Conservation (phyloP, 2,113 vertebrate genomes). For the Shinisaurus crocodilurus region DNA sequence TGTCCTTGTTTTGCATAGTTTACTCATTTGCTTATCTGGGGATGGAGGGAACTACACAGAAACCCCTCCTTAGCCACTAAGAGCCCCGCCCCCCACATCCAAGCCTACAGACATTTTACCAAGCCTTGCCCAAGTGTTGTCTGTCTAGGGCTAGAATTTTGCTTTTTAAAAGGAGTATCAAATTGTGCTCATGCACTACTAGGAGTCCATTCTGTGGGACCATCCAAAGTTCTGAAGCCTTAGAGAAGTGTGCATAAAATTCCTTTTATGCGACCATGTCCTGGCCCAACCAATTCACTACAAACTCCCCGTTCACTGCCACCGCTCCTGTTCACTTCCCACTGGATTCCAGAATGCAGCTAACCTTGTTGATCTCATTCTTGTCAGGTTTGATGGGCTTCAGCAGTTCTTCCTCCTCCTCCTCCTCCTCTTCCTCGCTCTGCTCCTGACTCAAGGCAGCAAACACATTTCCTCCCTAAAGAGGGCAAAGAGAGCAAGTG, state of each 20-base stretch:
- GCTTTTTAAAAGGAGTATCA: background rate
- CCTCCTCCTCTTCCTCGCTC: constrained; percentile 75
- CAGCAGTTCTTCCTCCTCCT: constrained; percentile 36
- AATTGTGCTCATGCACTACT: background rate
- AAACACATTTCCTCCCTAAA: constrained; percentile 87
- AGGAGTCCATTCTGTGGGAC: background rate
- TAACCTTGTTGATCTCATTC: constrained; percentile 69
- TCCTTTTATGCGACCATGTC: too few species aligned
- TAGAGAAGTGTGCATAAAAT: background rate
- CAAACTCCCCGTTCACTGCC: background rate
- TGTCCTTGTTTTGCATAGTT: background rate
- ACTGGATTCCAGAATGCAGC: background rate
- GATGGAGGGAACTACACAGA: background rate
- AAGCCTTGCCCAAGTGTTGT: background rate
- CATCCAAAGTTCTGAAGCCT: background rate
- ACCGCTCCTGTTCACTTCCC: too few species aligned
- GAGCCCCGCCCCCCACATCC: background rate
- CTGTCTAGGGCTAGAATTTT: background rate
- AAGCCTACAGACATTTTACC: background rate
- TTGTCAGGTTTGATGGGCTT: constrained; percentile 64
- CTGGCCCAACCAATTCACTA: too few species aligned
- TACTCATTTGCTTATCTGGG: background rate
- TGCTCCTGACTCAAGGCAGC: constrained; percentile 85
- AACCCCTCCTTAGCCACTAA: background rate
- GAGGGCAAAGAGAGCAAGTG: background rate